Conservation (phyloP, 2,113 vertebrate genomes). For the Psammodynastes pulverulentus region DNA sequence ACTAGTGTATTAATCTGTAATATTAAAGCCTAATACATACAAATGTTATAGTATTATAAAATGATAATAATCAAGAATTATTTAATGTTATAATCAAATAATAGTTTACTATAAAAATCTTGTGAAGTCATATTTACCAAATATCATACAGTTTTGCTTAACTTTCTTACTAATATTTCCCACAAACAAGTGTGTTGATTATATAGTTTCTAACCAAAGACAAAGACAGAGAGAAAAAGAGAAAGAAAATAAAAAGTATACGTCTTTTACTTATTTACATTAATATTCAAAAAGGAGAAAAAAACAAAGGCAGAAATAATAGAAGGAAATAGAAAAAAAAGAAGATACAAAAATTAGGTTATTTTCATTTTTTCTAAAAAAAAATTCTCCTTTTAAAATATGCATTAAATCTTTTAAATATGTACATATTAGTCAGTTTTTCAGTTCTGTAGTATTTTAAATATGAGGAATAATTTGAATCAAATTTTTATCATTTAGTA, state of each 20-base stretch:
- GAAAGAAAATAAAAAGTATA: background rate
- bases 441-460: background rate
- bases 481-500: background rate
- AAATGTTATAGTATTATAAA: slow-evolving; percentile 4
- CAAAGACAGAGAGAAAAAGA: background rate
- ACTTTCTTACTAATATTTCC: slow-evolving; percentile 12
- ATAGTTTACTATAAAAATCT: background rate
- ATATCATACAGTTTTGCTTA: background rate
- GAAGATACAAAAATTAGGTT: background rate
- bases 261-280: background rate
- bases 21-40: background rate
- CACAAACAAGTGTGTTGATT: slow-evolving; percentile 9
- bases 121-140: slow-evolving; percentile 36
- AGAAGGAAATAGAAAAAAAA: background rate
- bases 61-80: background rate
- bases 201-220: background rate
- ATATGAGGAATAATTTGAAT: slow-evolving; percentile 2
- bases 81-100: background rate
- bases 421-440: background rate
- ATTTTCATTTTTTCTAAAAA: background rate
- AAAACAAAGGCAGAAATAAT: background rate
- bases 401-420: background rate
- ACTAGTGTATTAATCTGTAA: background rate
- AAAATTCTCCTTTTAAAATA: background rate
- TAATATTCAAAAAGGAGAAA: background rate